Evolutionary conservation across 2,888 invertebrate genomes (phyloP), one percentile per base, ranked within the genome.

Genomic region (Molanna angustata): DNA sequence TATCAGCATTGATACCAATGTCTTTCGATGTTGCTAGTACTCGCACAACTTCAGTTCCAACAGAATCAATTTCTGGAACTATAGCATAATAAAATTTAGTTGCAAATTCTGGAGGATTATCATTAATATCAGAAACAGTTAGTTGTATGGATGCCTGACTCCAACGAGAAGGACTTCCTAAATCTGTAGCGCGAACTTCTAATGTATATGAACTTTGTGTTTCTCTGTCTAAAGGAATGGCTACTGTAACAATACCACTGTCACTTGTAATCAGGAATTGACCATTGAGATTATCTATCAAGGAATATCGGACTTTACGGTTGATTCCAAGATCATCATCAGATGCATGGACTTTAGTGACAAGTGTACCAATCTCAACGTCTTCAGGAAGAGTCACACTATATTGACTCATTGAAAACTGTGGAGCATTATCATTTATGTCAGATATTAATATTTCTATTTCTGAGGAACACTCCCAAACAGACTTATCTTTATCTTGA

Each of bases 101-200:
- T 56, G 86, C 86, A 71, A 98, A 98, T 72, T 92, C 92, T 7
- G 98, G 98, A 19, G 95, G 94, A 76, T 96, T 96, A 72, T 97
- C 96, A 67, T 91, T 95, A 58, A 94, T 90, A 71, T 96, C 95
- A 67, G 91, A 85, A 14, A 94, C 90, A 65, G 89, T 85, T 39
- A 94, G 86, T 22, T 86, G 80, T 57, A 94, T 73, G 54, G 80
- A 77, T 19, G 88, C 83, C 2, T 80, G 73, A 61, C 85, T 84
- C 52, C 83, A 82, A 57, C 86, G 74, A 62, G 84, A 80, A 1
- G 94, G 93, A 0, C 75, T 76, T 16, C 95, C 95, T 61, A 84
- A 85, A 75, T 98, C 97, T 18, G 80, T 73, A 0, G 95, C 96
- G 65, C 82, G 83, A 17, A 98, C 80, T 1, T 88, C 86, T 19